Evolutionary conservation across 1,140 invertebrate genomes (phyloP), one percentile per base, ranked within the genome.

Genomic region (Aporrectodea caliginosa): DNA sequence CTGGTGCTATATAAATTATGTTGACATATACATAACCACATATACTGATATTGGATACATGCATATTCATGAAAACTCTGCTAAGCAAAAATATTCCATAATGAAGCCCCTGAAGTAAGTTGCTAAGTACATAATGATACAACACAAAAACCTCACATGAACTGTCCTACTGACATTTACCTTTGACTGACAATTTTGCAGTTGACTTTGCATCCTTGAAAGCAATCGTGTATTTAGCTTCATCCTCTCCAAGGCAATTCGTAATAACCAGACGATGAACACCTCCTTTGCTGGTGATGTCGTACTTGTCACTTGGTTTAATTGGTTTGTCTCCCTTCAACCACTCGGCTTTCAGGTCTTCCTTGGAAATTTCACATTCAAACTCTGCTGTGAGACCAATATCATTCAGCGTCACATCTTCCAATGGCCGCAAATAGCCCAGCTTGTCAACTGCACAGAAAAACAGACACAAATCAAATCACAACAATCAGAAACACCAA

Each of bases 111-210:
- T n/a, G n/a, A n/a, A n/a, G n/a, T n/a, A n/a, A n/a, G n/a, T n/a
- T n/a, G n/a, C n/a, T n/a, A n/a, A n/a, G n/a, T n/a, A n/a, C n/a
- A n/a, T n/a, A n/a, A n/a, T n/a, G n/a, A n/a, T n/a, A n/a, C n/a
- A n/a, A n/a, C n/a, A n/a, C n/a, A n/a, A n/a, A n/a, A n/a, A n/a
- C n/a, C n/a, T 86, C n/a, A n/a, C n/a, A n/a, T n/a, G n/a, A n/a
- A n/a, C n/a, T n/a, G n/a, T n/a, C n/a, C n/a, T n/a, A n/a, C n/a
- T n/a, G n/a, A n/a, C n/a, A n/a, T n/a, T 84, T 90, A 94, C 93
- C 92, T 92, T 96, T 93, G 69, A 97, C 92, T 89, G 92, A 93
- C 43, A 98, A 88, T 89, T 93, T 94, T 0, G 94, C 94, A 0
- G 92, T 92, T 72, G 94, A 95, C 85, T 93, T 94, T 0, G 94